Percentiles rank a stretch among this genome's conserved stretches.
Conservation (phyloP, 2,797 vertebrate species). For the Gymnothorax reevesii region DNA sequence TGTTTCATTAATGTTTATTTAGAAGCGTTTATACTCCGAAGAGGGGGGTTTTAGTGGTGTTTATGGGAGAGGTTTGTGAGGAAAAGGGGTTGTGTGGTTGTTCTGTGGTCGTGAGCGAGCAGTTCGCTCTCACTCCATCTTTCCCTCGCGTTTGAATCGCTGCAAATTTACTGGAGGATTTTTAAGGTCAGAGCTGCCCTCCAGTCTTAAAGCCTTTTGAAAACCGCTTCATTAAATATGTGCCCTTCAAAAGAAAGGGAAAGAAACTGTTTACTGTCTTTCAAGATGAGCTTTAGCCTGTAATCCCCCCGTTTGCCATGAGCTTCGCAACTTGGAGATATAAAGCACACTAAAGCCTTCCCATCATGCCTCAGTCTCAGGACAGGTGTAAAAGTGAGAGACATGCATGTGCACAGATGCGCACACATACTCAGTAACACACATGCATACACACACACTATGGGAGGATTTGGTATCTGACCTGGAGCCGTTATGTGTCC, state of each 20-base stretch:
- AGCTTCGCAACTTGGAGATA: neutral
- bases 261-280: neutral
- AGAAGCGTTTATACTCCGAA: too few species aligned
- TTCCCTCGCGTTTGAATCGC: neutral
- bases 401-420: neutral
- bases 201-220: neutral
- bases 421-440: neutral
- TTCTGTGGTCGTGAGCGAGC: neutral
- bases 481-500: conserved; percentile 20
- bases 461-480: neutral
- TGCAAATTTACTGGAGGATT: neutral
- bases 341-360: neutral
- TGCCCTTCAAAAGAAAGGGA: conserved; percentile 1
- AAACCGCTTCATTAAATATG: conserved; percentile 19
- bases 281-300: neutral
- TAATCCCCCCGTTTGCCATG: neutral
- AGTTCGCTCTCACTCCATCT: too few species aligned
- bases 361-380: neutral
- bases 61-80: neutral
- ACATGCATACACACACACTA: neutral
- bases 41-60: neutral
- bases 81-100: neutral
- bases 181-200: neutral
- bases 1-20: too few species aligned
- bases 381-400: neutral